Conservation (phyloP, 2,888 invertebrate species). For the Orthosia gothica region DNA sequence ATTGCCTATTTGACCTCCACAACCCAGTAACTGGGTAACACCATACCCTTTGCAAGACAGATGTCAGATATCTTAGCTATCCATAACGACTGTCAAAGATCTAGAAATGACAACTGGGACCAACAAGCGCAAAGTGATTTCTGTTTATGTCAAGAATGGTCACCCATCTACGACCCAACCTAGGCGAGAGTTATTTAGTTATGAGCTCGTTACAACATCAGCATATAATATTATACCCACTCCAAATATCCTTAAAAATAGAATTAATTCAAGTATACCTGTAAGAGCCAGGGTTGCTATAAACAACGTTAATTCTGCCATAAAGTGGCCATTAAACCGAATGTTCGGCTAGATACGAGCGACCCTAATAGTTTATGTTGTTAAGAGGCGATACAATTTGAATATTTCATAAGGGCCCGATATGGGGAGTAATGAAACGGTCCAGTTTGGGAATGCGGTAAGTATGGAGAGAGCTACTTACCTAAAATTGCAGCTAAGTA, state of each 20-base stretch:
- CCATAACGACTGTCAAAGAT: no score
- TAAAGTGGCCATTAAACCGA: slow-evolving; percentile 68
- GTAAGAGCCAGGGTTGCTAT: slow-evolving; percentile 53
- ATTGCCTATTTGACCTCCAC: no score
- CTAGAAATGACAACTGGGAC: no score
- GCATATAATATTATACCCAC: neutral
- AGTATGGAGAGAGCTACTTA: neutral
- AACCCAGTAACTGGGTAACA: no score
- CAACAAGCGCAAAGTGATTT: no score
- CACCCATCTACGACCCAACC: no score
- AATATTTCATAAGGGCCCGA: slow-evolving; percentile 59
- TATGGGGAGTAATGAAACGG: slow-evolving; percentile 19
- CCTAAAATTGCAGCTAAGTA: neutral
- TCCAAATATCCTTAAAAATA: slow-evolving; percentile 35
- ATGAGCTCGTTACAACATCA: neutral
- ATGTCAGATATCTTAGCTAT: no score
- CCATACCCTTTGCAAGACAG: no score
- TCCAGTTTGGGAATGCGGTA: neutral
- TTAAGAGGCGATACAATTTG: slow-evolving; percentile 59
- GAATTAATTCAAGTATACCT: slow-evolving; percentile 49
- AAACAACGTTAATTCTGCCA: slow-evolving; percentile 67
- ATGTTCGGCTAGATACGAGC: slow-evolving; percentile 64
- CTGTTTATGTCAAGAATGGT: no score
- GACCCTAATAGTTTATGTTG: slow-evolving; percentile 66
- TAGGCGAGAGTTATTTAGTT: no score